Evolutionary conservation across 1,140 invertebrate genomes (phyloP).

Genomic region (Parasteatoda tepidariorum): DNA sequence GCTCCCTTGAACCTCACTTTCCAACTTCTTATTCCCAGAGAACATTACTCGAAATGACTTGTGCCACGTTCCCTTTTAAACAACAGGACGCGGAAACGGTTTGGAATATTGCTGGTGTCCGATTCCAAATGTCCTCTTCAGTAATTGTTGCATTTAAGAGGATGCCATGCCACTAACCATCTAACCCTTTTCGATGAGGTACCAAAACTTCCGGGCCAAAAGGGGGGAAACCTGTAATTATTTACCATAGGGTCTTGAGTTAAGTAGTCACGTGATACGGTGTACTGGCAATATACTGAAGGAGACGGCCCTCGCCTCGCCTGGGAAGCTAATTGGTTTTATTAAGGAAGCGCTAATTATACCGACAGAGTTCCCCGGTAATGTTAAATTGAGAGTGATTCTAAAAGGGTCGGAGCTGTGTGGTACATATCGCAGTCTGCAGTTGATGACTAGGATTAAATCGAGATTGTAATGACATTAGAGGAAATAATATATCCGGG

Average conservation of each 20-base stretch:
- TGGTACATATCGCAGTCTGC: background rate
- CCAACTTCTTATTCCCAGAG: too few relatives aligned
- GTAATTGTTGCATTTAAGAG: conserved; percentile 46
- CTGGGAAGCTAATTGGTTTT: conserved; percentile 47
- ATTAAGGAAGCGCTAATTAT: conserved; percentile 56
- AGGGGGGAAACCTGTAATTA: conserved; percentile 32
- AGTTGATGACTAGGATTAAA: conserved; percentile 22
- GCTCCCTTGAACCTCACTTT: too few relatives aligned
- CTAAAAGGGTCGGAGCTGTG: background rate
- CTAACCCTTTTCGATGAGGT: conserved; percentile 41
- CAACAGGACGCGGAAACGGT: background rate
- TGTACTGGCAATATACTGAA: background rate
- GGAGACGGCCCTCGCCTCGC: background rate
- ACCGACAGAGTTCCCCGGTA: conserved; percentile 11
- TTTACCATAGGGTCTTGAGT: conserved; percentile 38
- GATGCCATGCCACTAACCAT: conserved; percentile 16
- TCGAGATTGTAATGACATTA: conserved; percentile 36
- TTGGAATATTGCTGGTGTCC: conserved; percentile 27
- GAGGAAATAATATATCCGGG: conserved; percentile 30
- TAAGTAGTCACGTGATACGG: conserved; percentile 7
- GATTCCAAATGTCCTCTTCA: conserved; percentile 41
- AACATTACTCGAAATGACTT: too few relatives aligned
- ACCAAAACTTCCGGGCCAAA: conserved; percentile 32
- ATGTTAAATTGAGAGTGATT: conserved; percentile 29
- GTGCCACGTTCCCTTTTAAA: background rate